Percentiles rank a stretch among this genome's conserved stretches.
Conservation (phyloP, 2,797 vertebrate genomes). For the Fistularia commersonii region DNA sequence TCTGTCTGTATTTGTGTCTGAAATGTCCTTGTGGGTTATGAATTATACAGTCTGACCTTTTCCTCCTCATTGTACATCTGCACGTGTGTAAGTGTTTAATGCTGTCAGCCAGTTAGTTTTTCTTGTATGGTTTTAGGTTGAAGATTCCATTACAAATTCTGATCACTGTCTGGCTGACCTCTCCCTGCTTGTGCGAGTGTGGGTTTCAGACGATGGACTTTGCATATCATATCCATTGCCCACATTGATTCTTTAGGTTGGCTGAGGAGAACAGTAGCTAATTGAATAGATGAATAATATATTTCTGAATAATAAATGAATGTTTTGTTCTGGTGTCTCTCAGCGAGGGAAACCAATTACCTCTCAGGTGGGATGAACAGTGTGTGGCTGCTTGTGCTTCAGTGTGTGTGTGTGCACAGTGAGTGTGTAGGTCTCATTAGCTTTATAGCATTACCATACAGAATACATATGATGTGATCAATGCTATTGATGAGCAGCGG, state of each 20-base stretch:
- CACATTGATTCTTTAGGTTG: constrained; percentile 72
- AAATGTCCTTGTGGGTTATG: constrained; percentile 9
- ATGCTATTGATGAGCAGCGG: constrained; percentile 60
- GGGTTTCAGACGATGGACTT: constrained; percentile 39
- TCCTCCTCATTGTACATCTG: neutral
- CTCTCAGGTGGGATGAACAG: constrained; percentile 62
- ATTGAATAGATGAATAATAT: constrained; percentile 78
- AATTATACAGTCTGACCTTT: constrained; percentile 2
- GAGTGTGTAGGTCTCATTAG: constrained; percentile 48
- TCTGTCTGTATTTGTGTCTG: constrained; percentile 3
- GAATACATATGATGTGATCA: constrained; percentile 59
- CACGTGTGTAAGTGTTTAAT: constrained; percentile 4
- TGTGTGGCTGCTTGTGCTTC: constrained; percentile 13
- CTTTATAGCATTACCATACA: constrained; percentile 54
- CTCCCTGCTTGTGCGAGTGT: constrained; percentile 29
- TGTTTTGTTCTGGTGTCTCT: constrained; percentile 72
- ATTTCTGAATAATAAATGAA: constrained; percentile 77
- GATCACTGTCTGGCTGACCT: constrained; percentile 58
- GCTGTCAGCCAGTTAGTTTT: constrained; percentile 17
- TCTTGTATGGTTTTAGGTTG: constrained; percentile 30
- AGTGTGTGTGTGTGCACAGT: constrained; percentile 17
- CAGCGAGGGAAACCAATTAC: constrained; percentile 63
- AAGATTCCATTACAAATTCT: constrained; percentile 50
- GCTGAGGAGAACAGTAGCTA: constrained; percentile 67
- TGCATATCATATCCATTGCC: constrained; percentile 63